Evolutionary conservation across 2,797 vertebrate genomes (phyloP).

Genomic region (Sebastes dallii): DNA sequence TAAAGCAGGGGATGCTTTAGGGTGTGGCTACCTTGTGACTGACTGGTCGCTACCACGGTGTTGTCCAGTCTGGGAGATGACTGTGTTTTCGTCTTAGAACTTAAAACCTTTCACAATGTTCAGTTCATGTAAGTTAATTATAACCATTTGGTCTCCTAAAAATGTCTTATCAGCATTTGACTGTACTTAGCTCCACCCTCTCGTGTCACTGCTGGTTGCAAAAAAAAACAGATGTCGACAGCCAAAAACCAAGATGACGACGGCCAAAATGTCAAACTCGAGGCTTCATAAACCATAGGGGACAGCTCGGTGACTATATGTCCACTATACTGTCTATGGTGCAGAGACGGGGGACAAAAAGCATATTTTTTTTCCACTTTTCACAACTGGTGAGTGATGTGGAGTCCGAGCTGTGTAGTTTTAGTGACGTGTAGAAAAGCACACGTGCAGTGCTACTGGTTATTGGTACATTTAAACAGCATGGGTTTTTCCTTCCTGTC

Average conservation of each 20-base stretch:
- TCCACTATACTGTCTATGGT: neutral
- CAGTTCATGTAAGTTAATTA: no score
- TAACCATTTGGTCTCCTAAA: no score
- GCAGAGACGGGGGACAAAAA: neutral
- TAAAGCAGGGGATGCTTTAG: no score
- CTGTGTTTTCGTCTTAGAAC: no score
- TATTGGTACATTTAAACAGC: constrained; percentile 76
- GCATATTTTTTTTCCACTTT: no score
- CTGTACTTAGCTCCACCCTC: no score
- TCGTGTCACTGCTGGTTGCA: no score
- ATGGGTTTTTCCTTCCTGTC: constrained; percentile 59
- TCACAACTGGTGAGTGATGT: neutral
- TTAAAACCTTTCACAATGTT: no score
- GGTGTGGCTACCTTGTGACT: no score
- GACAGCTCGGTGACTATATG: neutral
- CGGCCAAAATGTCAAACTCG: neutral
- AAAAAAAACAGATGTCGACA: no score
- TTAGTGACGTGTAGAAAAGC: neutral
- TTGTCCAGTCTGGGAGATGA: neutral
- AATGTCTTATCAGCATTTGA: no score
- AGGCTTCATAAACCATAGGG: neutral
- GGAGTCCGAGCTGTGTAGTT: neutral
- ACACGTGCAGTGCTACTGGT: constrained; percentile 14
- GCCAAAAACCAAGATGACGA: neutral
- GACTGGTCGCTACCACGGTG: no score